These are phyloP conservation scores for Baronia brevicornis DNA, from an alignment of 2,888 invertebrate species.

Conservation along the genomic window DNA sequence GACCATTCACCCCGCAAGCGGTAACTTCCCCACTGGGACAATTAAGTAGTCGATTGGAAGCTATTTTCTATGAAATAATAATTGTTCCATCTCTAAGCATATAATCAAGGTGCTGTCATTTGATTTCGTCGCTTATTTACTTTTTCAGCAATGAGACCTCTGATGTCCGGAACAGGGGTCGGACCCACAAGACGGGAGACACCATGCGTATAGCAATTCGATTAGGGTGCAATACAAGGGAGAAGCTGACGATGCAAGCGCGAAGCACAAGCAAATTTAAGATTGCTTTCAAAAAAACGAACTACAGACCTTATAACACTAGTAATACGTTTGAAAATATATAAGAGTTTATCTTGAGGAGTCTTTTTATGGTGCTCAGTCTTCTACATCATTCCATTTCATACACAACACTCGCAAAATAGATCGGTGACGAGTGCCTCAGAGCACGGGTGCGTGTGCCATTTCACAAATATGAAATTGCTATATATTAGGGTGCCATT, in stretches of 20 bases:
- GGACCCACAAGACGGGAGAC: slow-evolving; percentile 59
- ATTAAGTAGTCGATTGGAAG: too few species aligned
- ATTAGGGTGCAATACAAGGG: slow-evolving; percentile 71
- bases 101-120: slow-evolving; percentile 64
- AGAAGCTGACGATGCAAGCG: slow-evolving; percentile 61
- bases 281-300: slow-evolving; percentile 16
- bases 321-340: slow-evolving; percentile 18
- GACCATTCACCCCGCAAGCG: too few species aligned
- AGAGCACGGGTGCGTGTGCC: slow-evolving; percentile 41
- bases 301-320: slow-evolving; percentile 15
- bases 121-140: slow-evolving; percentile 66
- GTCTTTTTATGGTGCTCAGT: too few species aligned
- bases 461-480: slow-evolving; percentile 71
- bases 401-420: slow-evolving; percentile 69
- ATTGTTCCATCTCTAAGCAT: slow-evolving; percentile 51
- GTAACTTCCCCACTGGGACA: too few species aligned
- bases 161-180: slow-evolving; percentile 61
- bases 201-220: slow-evolving; percentile 70
- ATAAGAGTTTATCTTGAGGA: background rate
- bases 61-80: too few species aligned
- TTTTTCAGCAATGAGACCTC: slow-evolving; percentile 63
- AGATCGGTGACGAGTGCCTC: slow-evolving; percentile 65
- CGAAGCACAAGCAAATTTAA: slow-evolving; percentile 29
- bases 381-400: slow-evolving; percentile 56
- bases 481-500: slow-evolving; percentile 55